A percentile compares a stretch with the other conserved stretches of the same genome.
Conservation (phyloP, 2,888 invertebrate species). For the Automeris io region DNA sequence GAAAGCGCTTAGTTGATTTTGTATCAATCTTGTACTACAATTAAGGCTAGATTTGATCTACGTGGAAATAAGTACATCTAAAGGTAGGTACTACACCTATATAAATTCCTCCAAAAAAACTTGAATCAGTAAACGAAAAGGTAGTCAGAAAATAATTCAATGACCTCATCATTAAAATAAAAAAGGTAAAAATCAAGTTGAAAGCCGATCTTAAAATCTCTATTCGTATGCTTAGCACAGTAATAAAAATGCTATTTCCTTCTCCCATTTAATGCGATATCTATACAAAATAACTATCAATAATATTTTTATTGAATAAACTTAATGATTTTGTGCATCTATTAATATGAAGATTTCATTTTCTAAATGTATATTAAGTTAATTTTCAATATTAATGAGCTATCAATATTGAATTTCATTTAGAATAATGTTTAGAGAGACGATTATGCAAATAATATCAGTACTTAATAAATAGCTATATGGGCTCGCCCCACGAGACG, state of each 20-base stretch:
- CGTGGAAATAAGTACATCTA: no score
- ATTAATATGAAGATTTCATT: constrained; percentile 47
- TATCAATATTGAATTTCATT: constrained; percentile 70
- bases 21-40: no score
- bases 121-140: not conserved
- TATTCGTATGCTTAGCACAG: constrained; percentile 26
- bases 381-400: constrained; percentile 64
- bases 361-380: constrained; percentile 52
- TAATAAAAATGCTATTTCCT: constrained; percentile 43
- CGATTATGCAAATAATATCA: constrained; percentile 74
- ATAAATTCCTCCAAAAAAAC: no score
- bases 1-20: no score
- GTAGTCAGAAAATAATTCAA: constrained; percentile 6
- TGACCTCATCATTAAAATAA: constrained; percentile 7
- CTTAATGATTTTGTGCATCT: constrained; percentile 51
- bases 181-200: constrained; percentile 7
- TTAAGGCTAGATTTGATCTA: no score
- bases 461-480: constrained; percentile 71
- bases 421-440: constrained; percentile 55
- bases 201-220: constrained; percentile 23
- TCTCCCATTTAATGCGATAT: constrained; percentile 39
- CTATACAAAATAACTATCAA: constrained; percentile 34
- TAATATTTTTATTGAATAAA: constrained; percentile 51
- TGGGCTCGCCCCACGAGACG: constrained; percentile 50
- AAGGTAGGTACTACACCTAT: no score